Evolutionary conservation across 2,888 invertebrate species (phyloP), one percentile per base, ranked within the genome.

Genomic region (Brachypalpus laphriformis): DNA sequence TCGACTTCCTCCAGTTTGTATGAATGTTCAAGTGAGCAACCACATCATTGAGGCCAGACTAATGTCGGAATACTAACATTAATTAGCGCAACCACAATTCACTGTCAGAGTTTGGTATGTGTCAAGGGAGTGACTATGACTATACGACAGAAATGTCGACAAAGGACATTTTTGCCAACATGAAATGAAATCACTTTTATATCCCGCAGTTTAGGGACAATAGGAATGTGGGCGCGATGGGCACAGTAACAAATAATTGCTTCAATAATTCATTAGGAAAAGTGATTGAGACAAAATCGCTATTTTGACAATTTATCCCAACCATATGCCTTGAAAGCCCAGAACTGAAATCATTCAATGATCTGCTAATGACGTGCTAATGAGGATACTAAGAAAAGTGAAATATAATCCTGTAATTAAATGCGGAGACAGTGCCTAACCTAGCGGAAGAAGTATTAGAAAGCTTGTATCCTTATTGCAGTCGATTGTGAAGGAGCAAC

Each of bases 41-140:
- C 66, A 68, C 40, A 68, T 68, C 37, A 68, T 66, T 51, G 49
- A 16, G 70, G 56, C 57, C 40, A 20, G 71, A 66, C 71, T 72
- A 72, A 77, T 71, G 82, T 71, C 82, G 71, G 75, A 71, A 71
- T 71, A 34, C 76, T 22, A 71, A 65, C 82, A 76, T 76, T 82
- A 82, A 82, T 82, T 82, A 82, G 75, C 63, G 47, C 70, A 49
- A 42, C 34, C 51, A 82, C 75, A 70, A 54, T 59, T 77, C 66
- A 77, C 72, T 78, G 61, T 68, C 72, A 66, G 40, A 40, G 71
- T 54, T 71, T 61, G 59, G 54, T 57, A 51, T 65, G 72, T 82
- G 57, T 72, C 57, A 71, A 42, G 16, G 37, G 40, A 22, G 9
- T 31, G 40, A 47, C 25, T 3, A 16, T 16, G 18, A 51, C 11